Evolutionary conservation across 2,797 vertebrate species (phyloP).

Genomic region (Neoniphon sammara): DNA sequence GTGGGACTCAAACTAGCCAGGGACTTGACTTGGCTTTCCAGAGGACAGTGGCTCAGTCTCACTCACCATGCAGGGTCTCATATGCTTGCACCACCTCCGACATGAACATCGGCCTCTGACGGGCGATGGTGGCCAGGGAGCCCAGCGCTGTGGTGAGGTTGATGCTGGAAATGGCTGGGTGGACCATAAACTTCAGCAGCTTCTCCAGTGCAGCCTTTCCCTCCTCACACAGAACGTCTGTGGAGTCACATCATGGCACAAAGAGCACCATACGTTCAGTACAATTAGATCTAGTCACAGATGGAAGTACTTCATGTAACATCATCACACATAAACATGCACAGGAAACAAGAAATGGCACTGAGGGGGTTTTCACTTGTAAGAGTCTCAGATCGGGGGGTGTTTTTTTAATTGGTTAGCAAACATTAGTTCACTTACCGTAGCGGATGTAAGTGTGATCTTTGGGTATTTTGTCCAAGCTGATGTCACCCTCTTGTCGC

Average conservation of each 20-base stretch:
- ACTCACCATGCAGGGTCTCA: slow-evolving; percentile 91
- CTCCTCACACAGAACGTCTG: slow-evolving; percentile 88
- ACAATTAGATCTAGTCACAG: not conserved
- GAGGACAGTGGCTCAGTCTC: not conserved
- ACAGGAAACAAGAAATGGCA: too few relatives aligned
- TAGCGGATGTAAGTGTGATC: slow-evolving; percentile 92
- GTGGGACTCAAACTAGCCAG: not conserved
- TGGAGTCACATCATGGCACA: not conserved
- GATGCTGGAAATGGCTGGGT: slow-evolving; percentile 96
- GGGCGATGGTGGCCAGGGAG: slow-evolving; percentile 91
- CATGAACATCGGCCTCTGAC: slow-evolving; percentile 98
- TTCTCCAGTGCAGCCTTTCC: slow-evolving; percentile 91
- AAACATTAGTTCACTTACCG: too few relatives aligned
- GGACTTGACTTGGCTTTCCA: too few relatives aligned
- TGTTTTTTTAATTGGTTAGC: too few relatives aligned
- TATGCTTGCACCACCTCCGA: slow-evolving; percentile 96
- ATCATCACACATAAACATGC: too few relatives aligned
- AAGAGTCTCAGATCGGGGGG: too few relatives aligned
- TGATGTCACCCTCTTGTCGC: slow-evolving; percentile 91
- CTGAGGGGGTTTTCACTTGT: too few relatives aligned
- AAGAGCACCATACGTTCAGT: not conserved
- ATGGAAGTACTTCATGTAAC: too few relatives aligned
- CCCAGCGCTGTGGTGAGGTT: slow-evolving; percentile 94
- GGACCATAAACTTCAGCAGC: slow-evolving; percentile 96
- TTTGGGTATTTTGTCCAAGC: slow-evolving; percentile 90